A percentile compares a stretch with the other conserved stretches of the same genome.
Evolutionary conservation across 1,140 invertebrate species (phyloP).

Genomic region (Bilobella aurantiaca): DNA sequence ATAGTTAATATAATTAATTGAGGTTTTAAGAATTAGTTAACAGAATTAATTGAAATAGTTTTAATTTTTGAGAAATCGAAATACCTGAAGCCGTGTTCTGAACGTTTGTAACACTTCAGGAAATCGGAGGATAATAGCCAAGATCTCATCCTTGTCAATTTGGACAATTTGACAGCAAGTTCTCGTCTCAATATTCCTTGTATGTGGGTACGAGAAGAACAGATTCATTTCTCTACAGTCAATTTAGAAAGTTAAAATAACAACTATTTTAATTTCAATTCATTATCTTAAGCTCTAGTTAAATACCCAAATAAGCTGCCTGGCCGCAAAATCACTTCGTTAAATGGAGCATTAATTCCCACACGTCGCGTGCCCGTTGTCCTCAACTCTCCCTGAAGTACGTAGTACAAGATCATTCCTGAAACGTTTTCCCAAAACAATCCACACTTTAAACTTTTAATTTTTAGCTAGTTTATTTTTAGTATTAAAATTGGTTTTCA

Average conservation of each 20-base stretch:
- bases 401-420: slow-evolving; percentile 29
- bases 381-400: slow-evolving; percentile 30
- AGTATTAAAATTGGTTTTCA: no score
- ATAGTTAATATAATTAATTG: no score
- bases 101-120: background rate
- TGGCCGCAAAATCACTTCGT: background rate
- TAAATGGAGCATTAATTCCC: background rate
- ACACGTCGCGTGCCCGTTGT: background rate
- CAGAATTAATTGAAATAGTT: no score
- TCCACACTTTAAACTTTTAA: no score
- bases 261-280: no score
- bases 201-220: slow-evolving; percentile 27
- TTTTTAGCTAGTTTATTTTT: no score
- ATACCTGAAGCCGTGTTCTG: background rate
- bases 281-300: no score
- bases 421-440: no score
- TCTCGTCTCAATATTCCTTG: slow-evolving; percentile 26
- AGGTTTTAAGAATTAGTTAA: no score
- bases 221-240: slow-evolving; percentile 31
- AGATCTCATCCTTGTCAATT: slow-evolving; percentile 15
- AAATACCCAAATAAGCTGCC: background rate
- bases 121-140: background rate
- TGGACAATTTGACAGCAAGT: slow-evolving; percentile 26
- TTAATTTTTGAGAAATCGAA: background rate
- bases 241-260: no score